Base-by-base conservation (phyloP, 2,797 vertebrate species). In the Xenopus petersii region DNA sequence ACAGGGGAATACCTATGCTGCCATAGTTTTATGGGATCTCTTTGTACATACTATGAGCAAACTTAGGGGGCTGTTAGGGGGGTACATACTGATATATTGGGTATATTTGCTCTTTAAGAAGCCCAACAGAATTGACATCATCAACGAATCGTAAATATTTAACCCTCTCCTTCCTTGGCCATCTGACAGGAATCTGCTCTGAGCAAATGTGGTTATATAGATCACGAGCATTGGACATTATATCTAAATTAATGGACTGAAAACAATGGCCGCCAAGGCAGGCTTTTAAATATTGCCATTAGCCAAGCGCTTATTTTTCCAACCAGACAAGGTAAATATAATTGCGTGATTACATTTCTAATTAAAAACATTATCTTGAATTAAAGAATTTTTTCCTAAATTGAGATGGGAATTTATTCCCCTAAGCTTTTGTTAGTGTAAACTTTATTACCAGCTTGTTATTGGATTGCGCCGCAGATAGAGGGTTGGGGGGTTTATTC, bases 351-450 rank as follows among this genome's bases (percentile, higher is more conserved):
- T 79, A 79, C 76, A 79, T 73, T 79, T 79, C 74, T 79, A 79
- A 79, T 79, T 79, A 79, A 79, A 79, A 79, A 74, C 76, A 79
- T 79, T 79, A 79, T 73, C 76, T 79, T 79, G 70, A 79, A 79
- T 79, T 73, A 79, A 79, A 79, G 71, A 71, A 73, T 79, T 79
- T 79, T 36, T 69, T 79, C 71, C 76, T 73, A 74, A 74, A 79
- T 74, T 79, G 66, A 74, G 76, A 73, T 61, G 71, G 76, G 76
- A 79, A 79, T 79, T 79, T 79, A 79, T 79, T 79, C 76, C 76
- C 76, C 67, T 60, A 79, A 70, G 76, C 76, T 70, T 79, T 79
- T 79, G 76, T 74, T 70, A 79, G 76, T 73, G 68, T 70, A 73
- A 79, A 70, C 76, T 74, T 65, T 79, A 79, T 79, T 79, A 79